phyloP scores from a whole-genome alignment of 2,113 vertebrate species.

The Brevimyrus niger region DNA sequence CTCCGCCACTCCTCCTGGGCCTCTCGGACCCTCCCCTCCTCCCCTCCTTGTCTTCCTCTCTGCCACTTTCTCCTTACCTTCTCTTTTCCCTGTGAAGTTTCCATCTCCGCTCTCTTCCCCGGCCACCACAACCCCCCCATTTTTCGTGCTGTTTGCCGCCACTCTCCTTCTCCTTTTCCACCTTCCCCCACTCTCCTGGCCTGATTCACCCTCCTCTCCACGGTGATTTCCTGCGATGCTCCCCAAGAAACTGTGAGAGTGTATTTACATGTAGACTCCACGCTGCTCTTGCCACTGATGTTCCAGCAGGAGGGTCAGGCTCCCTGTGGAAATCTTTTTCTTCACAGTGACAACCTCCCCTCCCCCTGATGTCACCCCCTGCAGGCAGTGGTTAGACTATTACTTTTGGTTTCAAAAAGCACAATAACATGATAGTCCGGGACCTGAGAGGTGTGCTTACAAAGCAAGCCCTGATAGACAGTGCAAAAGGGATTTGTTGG shows the following conservation, averaged over 20 bases:
- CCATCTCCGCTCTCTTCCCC: background rate
- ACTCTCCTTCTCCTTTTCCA: background rate
- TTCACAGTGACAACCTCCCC: background rate
- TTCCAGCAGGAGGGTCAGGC: background rate
- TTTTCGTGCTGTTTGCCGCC: background rate
- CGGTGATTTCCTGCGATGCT: background rate
- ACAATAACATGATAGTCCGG: background rate
- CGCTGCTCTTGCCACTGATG: background rate
- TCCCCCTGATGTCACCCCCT: background rate
- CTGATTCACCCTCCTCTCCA: background rate
- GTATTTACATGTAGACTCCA: background rate
- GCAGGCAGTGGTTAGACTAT: background rate
- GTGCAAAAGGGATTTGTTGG: background rate
- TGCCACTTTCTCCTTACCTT: background rate
- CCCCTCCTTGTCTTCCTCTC: background rate
- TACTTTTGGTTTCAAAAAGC: background rate
- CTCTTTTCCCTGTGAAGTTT: background rate
- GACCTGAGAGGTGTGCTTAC: background rate
- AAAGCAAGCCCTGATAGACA: background rate
- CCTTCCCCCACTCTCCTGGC: background rate
- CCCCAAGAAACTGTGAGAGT: background rate
- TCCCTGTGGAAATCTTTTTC: background rate
- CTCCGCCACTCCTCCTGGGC: background rate
- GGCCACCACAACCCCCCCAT: background rate
- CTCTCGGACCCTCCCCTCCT: background rate